phyloP scores from a whole-genome alignment of 2,888 invertebrate species.

The Agriopis aurantiaria region DNA sequence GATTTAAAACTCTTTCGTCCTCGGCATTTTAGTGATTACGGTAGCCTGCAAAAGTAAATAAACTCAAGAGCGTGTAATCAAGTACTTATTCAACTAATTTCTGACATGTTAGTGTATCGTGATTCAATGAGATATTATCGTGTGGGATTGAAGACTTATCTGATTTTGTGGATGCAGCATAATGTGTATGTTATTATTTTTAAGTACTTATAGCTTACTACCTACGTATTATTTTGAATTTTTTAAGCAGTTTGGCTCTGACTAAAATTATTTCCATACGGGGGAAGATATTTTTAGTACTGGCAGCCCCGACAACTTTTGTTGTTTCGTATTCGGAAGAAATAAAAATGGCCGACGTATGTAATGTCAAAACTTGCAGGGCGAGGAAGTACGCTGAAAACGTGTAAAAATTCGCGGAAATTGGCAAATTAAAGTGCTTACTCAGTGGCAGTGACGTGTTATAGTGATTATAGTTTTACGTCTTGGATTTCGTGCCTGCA shows the following conservation, averaged over 20 bases:
- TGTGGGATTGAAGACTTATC: neutral
- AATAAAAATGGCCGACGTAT: constrained; percentile 80
- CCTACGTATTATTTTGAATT: too few relatives aligned
- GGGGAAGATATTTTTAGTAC: constrained; percentile 25
- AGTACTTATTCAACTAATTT: too few relatives aligned
- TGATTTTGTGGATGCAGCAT: neutral
- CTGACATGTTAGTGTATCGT: neutral
- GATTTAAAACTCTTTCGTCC: constrained; percentile 8
- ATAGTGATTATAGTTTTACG: constrained; percentile 54
- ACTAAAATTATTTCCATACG: neutral
- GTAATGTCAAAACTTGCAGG: constrained; percentile 78
- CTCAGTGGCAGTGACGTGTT: constrained; percentile 64
- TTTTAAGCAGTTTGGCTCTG: neutral
- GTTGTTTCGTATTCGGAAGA: constrained; percentile 61
- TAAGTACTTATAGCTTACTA: neutral
- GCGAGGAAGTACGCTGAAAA: constrained; percentile 69
- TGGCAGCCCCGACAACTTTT: constrained; percentile 71
- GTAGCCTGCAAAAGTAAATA: neutral
- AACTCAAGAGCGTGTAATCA: neutral
- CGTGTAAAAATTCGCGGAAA: constrained; percentile 68
- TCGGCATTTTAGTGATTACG: constrained; percentile 3
- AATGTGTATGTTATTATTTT: neutral
- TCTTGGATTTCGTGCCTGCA: constrained; percentile 49
- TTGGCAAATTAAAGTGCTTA: constrained; percentile 43
- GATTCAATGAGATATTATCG: constrained; percentile 1